These are phyloP conservation scores for Rhinogobius similis DNA, from an alignment of 2,113 vertebrate genomes.

Conservation along the genomic window DNA sequence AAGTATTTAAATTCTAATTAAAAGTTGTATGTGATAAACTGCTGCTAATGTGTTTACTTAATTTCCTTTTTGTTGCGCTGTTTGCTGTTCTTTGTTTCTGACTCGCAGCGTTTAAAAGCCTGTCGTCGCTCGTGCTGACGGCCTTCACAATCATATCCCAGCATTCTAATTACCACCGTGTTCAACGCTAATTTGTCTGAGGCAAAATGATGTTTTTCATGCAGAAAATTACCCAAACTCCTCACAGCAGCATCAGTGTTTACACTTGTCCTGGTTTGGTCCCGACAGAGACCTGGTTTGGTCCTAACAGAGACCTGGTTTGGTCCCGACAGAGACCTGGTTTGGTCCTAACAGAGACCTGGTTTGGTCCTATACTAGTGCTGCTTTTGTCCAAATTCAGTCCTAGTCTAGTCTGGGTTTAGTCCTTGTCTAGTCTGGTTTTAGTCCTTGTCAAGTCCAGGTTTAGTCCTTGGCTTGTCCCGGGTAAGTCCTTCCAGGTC, in stretches of 20 bases:
- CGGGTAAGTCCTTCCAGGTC: too few species aligned
- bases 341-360: too few species aligned
- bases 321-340: neutral
- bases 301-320: neutral
- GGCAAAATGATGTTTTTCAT: neutral
- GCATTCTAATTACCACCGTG: neutral
- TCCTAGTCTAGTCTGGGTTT: too few species aligned
- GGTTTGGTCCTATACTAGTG: too few species aligned
- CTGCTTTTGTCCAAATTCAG: too few species aligned
- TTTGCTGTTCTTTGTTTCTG: neutral
- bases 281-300: too few species aligned
- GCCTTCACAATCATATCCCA: neutral
- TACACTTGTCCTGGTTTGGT: neutral
- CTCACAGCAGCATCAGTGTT: neutral
- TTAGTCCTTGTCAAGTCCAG: too few species aligned
- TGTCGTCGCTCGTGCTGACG: neutral
- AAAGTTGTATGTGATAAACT: neutral
- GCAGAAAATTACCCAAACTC: neutral
- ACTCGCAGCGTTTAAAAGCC: conserved; percentile 1
- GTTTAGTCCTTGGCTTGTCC: too few species aligned
- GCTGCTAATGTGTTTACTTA: conserved; percentile 6
- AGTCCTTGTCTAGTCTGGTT: too few species aligned
- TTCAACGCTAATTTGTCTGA: neutral
- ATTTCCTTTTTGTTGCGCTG: neutral
- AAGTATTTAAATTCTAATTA: conserved; percentile 7